Percentiles rank a stretch among this genome's conserved stretches.
These are phyloP conservation scores for Rhinoptilus africanus DNA, from an alignment of 2,113 vertebrate species.

Conservation along the genomic window DNA sequence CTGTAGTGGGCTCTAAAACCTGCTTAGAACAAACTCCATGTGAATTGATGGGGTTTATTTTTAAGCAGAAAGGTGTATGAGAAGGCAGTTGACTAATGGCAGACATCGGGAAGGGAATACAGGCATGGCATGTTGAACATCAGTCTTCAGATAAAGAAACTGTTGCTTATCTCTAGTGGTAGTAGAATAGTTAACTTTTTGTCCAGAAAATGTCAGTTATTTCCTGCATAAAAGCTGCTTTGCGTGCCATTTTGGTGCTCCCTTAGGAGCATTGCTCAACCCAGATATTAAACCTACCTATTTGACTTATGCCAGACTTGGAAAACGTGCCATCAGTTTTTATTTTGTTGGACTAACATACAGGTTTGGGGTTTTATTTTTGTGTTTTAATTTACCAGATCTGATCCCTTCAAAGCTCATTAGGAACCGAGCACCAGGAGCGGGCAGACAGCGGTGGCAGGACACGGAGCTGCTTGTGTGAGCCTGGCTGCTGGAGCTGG, in stretches of 20 bases:
- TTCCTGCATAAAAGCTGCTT: neutral
- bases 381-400: neutral
- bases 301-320: neutral
- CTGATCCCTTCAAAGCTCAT: neutral
- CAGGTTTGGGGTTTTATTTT: neutral
- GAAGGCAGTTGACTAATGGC: no score
- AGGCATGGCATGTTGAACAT: neutral
- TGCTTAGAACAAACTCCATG: neutral
- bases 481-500: neutral
- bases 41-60: neutral
- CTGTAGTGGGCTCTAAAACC: neutral
- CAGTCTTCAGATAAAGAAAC: neutral
- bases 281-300: neutral
- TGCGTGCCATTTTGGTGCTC: neutral
- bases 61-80: neutral
- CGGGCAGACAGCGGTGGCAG: rapidly evolving
- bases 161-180: neutral
- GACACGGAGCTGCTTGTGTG: neutral
- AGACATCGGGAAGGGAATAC: rapidly evolving
- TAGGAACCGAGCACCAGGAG: rapidly evolving
- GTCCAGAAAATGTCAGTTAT: neutral
- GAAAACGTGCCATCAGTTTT: neutral
- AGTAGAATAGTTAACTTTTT: neutral
- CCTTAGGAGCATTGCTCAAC: rapidly evolving
- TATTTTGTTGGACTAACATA: neutral